These are phyloP conservation scores for Liopterus haemorrhoidalis DNA, from an alignment of 2,888 invertebrate genomes.

Conservation along the genomic window DNA sequence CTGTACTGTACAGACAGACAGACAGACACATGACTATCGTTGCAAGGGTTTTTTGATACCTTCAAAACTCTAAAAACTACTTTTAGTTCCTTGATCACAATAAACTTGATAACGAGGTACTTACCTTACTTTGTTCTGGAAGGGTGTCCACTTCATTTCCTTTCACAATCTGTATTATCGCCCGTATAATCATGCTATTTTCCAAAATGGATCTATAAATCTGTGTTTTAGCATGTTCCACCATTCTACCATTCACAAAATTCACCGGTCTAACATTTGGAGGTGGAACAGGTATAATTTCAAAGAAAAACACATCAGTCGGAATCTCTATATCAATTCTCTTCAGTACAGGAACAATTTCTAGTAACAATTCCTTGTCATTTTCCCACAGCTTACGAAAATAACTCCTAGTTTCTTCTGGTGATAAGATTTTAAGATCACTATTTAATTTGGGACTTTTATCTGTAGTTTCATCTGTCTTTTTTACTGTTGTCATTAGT, in stretches of 20 bases:
- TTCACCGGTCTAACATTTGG: slow-evolving; percentile 76
- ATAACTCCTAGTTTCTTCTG: slow-evolving; percentile 39
- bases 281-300: slow-evolving; percentile 79
- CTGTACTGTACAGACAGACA: too few relatives aligned
- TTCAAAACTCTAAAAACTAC: too few relatives aligned
- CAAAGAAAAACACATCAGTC: slow-evolving; percentile 82
- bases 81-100: too few relatives aligned
- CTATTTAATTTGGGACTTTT: slow-evolving; percentile 23
- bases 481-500: slow-evolving; percentile 44
- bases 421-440: slow-evolving; percentile 39
- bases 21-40: too few relatives aligned
- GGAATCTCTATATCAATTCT: slow-evolving; percentile 51
- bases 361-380: slow-evolving; percentile 61
- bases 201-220: slow-evolving; percentile 65
- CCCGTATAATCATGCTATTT: slow-evolving; percentile 58
- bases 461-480: slow-evolving; percentile 54
- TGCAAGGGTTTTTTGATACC: too few relatives aligned
- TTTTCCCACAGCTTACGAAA: slow-evolving; percentile 61
- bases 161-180: slow-evolving; percentile 57
- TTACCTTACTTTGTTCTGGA: slow-evolving; percentile 39
- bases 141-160: slow-evolving; percentile 46
- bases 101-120: too few relatives aligned
- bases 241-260: slow-evolving; percentile 55
- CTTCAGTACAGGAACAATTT: slow-evolving; percentile 66
- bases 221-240: slow-evolving; percentile 73